phyloP scores from a whole-genome alignment of 1,140 invertebrate species.

The Homarus americanus region DNA sequence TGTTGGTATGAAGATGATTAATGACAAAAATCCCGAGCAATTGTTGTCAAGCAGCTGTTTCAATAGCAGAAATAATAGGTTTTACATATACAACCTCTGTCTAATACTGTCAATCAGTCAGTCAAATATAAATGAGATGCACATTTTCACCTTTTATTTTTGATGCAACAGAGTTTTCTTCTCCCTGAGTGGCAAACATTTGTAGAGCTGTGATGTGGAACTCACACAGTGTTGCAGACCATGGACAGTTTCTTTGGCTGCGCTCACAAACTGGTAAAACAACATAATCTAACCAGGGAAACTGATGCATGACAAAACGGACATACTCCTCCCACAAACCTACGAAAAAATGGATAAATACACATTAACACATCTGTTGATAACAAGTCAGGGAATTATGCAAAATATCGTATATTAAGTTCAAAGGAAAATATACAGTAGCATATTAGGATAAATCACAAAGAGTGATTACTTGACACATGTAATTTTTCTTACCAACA shows the following conservation, averaged over 20 bases:
- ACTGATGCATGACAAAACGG: slow-evolving; percentile 80
- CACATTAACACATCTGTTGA: background rate
- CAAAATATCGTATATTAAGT: background rate
- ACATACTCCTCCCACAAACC: slow-evolving; percentile 84
- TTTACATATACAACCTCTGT: no score
- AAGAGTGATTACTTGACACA: background rate
- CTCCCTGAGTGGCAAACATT: slow-evolving; percentile 79
- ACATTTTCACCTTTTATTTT: slow-evolving; percentile 43
- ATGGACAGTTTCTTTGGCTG: slow-evolving; percentile 84
- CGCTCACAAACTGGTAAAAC: slow-evolving; percentile 80
- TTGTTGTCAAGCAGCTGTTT: no score
- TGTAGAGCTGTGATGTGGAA: slow-evolving; percentile 80
- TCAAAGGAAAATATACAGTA: background rate
- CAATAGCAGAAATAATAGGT: no score
- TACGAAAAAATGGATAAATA: slow-evolving; percentile 6
- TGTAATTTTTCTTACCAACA: slow-evolving; percentile 42
- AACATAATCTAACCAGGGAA: slow-evolving; percentile 80
- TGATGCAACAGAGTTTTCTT: slow-evolving; percentile 76
- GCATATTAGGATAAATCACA: background rate
- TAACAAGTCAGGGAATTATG: no score
- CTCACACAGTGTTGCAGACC: slow-evolving; percentile 83
- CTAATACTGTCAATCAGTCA: no score
- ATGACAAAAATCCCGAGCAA: no score
- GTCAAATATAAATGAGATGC: no score
- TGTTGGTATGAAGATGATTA: no score